phyloP scores from a whole-genome alignment of 1,140 invertebrate species.

The Triops longicaudatus region DNA sequence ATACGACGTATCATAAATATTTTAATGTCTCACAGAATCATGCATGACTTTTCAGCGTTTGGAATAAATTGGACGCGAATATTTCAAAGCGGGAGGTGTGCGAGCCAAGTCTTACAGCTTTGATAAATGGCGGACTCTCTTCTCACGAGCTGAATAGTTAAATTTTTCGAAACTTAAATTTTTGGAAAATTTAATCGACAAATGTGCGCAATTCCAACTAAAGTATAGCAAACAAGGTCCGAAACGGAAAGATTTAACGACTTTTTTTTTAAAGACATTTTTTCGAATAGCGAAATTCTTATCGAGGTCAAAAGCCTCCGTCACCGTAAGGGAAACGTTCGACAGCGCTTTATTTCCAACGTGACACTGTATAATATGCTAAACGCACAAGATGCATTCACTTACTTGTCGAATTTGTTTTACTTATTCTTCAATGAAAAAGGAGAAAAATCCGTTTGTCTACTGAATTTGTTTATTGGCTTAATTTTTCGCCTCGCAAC shows the following conservation, averaged over 20 bases:
- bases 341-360: background rate
- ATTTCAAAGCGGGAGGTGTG: background rate
- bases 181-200: no score
- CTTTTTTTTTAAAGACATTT: background rate
- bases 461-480: conserved; percentile 1
- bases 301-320: background rate
- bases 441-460: background rate
- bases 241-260: background rate
- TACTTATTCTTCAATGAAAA: background rate
- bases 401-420: no score
- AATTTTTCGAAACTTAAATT: background rate
- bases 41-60: background rate
- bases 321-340: background rate
- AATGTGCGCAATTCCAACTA: no score
- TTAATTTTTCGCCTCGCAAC: background rate
- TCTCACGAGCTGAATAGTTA: background rate
- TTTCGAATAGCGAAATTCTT: background rate
- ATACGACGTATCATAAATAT: background rate
- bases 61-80: background rate
- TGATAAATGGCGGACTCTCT: background rate
- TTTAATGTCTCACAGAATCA: background rate
- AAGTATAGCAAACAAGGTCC: no score
- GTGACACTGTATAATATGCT: background rate
- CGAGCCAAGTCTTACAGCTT: background rate
- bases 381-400: background rate